These are phyloP conservation scores for Neelides sp. DNA, from an alignment of 1,140 invertebrate genomes.

Conservation along the genomic window DNA sequence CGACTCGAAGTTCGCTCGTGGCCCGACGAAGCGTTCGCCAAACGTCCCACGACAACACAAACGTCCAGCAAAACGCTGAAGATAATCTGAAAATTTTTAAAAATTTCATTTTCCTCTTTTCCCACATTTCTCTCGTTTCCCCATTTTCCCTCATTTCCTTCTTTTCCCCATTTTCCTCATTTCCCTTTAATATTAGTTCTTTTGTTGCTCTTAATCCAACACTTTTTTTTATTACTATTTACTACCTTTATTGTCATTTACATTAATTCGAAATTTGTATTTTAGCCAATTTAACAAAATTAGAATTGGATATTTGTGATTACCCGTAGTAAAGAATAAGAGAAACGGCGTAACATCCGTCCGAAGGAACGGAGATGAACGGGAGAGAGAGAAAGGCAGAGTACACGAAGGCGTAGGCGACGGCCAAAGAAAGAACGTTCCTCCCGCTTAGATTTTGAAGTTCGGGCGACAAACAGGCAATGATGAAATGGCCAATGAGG, in stretches of 20 bases:
- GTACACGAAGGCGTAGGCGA: slow-evolving; percentile 40
- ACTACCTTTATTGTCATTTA: no score
- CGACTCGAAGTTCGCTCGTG: slow-evolving; percentile 39
- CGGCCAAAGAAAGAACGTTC: slow-evolving; percentile 41
- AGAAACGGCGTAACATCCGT: slow-evolving; percentile 36
- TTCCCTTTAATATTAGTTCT: no score
- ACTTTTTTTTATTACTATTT: no score
- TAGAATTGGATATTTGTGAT: background rate
- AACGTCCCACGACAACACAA: slow-evolving; percentile 47
- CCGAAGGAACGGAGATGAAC: slow-evolving; percentile 30
- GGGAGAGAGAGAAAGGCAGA: slow-evolving; percentile 38
- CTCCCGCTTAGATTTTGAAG: slow-evolving; percentile 43
- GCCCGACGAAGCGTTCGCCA: slow-evolving; percentile 42
- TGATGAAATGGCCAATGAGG: slow-evolving; percentile 39
- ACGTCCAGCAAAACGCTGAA: slow-evolving; percentile 48
- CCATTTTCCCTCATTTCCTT: no score
- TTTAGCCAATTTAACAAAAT: no score
- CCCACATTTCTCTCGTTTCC: no score
- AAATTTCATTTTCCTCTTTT: no score
- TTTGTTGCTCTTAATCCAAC: no score
- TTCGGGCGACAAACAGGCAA: slow-evolving; percentile 39
- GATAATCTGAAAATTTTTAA: slow-evolving; percentile 31
- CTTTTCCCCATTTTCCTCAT: no score
- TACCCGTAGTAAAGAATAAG: slow-evolving; percentile 40
- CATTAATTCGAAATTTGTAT: no score